These are phyloP conservation scores for Pterois miles DNA, from an alignment of 2,797 vertebrate species.

Conservation along the genomic window DNA sequence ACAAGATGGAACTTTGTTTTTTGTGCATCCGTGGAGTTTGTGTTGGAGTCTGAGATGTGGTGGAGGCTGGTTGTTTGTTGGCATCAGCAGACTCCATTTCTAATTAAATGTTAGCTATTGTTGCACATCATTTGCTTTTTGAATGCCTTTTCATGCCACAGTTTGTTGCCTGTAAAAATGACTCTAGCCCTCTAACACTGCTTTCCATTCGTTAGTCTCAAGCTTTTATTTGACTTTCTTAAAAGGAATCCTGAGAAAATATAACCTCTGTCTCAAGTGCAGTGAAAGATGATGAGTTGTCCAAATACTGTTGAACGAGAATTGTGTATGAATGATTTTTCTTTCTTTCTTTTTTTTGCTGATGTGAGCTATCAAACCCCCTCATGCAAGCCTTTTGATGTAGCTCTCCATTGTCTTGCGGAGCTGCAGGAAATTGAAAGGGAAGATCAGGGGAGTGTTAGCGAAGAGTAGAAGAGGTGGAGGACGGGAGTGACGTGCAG, in stretches of 20 bases:
- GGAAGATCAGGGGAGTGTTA: conserved; percentile 55
- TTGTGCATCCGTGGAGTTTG: no score
- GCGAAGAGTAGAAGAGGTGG: conserved; percentile 43
- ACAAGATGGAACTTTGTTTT: no score
- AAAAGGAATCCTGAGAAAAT: conserved; percentile 4
- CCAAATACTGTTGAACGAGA: conserved; percentile 37
- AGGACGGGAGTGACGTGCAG: conserved; percentile 43
- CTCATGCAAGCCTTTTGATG: conserved; percentile 66
- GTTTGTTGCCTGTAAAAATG: background rate
- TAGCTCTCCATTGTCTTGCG: conserved; percentile 69
- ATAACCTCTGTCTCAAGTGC: conserved; percentile 12
- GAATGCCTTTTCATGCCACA: background rate
- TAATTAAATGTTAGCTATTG: no score
- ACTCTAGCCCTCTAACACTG: background rate
- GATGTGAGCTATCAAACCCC: conserved; percentile 53
- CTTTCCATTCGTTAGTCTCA: conserved; percentile 9
- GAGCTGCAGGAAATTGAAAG: conserved; percentile 81
- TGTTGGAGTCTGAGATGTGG: no score
- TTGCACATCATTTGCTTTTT: no score
- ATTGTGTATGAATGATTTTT: conserved; percentile 27
- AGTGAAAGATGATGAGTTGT: conserved; percentile 46
- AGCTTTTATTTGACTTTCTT: conserved; percentile 24
- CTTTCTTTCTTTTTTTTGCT: conserved; percentile 28
- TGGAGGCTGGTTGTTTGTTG: no score
- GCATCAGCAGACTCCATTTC: no score